Conservation (phyloP, 2,113 vertebrate genomes). For the Origma solitaria region DNA sequence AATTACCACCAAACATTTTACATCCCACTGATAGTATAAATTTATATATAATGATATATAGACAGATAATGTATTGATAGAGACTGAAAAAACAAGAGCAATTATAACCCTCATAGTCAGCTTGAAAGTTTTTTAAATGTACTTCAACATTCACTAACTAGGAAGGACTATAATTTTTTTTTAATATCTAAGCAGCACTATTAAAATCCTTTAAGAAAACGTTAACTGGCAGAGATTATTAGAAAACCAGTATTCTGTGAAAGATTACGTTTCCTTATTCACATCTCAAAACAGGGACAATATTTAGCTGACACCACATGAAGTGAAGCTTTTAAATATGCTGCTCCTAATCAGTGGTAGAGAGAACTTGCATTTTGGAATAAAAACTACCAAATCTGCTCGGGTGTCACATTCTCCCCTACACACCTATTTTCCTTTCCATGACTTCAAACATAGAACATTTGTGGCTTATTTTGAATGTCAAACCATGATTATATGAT, state of each 20-base stretch:
- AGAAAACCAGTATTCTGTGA: background rate
- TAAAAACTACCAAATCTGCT: background rate
- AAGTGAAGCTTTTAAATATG: background rate
- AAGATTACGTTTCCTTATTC: background rate
- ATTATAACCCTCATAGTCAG: background rate
- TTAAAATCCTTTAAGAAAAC: background rate
- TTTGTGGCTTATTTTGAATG: background rate
- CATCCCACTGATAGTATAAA: background rate
- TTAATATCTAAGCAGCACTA: background rate
- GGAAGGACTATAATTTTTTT: background rate
- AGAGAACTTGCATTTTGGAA: background rate
- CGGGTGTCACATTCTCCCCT: background rate
- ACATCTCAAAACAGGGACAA: background rate
- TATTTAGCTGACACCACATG: background rate
- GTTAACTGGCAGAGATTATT: background rate
- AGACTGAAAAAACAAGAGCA: background rate
- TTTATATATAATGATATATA: too few species aligned
- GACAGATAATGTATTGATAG: background rate
- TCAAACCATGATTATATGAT: background rate
- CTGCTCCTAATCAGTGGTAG: background rate
- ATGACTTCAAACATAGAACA: background rate
- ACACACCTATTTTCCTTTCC: background rate
- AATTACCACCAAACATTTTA: background rate
- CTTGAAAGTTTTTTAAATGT: background rate
- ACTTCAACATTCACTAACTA: background rate